Evolutionary conservation across 2,888 invertebrate species (phyloP).

Genomic region (Celastrina argiolus): DNA sequence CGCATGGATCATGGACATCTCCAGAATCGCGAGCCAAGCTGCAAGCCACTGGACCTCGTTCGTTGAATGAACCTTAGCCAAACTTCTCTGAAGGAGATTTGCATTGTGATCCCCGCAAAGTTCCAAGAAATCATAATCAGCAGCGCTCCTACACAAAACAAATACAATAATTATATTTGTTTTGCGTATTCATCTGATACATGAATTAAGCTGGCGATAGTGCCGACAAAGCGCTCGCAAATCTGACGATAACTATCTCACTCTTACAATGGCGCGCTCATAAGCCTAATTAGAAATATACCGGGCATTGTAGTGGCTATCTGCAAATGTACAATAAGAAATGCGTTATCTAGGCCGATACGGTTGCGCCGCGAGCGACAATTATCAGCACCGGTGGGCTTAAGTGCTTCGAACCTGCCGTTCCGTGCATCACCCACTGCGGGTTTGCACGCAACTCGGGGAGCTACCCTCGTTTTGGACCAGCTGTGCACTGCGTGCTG

Average conservation of each 20-base stretch:
- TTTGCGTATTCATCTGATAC: conserved; percentile 48
- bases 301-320: conserved; percentile 71
- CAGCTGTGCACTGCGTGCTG: conserved; percentile 32
- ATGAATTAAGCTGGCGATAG: conserved; percentile 67
- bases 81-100: too few species aligned
- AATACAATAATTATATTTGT: conserved; percentile 3
- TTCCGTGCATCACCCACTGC: conserved; percentile 46
- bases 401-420: conserved; percentile 36
- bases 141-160: neutral
- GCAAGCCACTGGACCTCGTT: too few species aligned
- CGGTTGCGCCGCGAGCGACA: conserved; percentile 63
- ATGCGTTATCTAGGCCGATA: conserved; percentile 73
- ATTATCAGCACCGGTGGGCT: conserved; percentile 56
- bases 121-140: neutral
- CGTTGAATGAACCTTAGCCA: too few species aligned
- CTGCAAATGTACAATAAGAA: conserved; percentile 70
- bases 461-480: conserved; percentile 14
- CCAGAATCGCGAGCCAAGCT: too few species aligned
- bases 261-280: conserved; percentile 71
- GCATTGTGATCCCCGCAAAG: neutral
- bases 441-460: conserved; percentile 26
- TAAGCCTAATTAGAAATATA: conserved; percentile 78
- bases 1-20: too few species aligned
- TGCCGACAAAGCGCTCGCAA: conserved; percentile 74
- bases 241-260: conserved; percentile 76